Base-by-base conservation (phyloP, 2,113 vertebrate genomes). In the Brachionichthys hirsutus region DNA sequence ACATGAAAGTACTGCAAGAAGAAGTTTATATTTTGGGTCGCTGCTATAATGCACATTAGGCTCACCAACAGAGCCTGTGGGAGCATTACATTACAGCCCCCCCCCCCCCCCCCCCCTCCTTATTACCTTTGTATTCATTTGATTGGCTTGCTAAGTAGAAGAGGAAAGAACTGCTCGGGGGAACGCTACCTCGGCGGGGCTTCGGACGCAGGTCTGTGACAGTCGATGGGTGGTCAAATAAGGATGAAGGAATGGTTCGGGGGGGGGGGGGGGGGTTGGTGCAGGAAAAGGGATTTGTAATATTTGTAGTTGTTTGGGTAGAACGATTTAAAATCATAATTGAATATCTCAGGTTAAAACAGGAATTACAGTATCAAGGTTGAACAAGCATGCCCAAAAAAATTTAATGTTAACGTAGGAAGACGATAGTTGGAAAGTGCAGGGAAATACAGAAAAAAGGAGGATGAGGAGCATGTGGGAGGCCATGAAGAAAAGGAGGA, bases 161-260 rank as follows among this genome's bases (percentile, higher is more conserved):
- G 86, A 90, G 83, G 18, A 89, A 87, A 1, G 87, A 84, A 5
- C 76, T 75, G 48, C 85, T 89, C 65, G 89, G 78, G 73, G 80
- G 75, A 76, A 87, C 62, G 34, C 63, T 70, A 18, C 89, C 58
- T 76, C 82, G 77, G 73, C 80, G 85, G 80, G 89, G 75, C 78
- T 85, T 90, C 87, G 82, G 78, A 82, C 80, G 82, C 65, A 90
- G 81, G 71, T 92, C 90, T 93, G 88, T 69, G 70, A 64, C 4
- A 41, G 75, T 82, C 61, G 0, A 73, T 40, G 45, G 14, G 46
- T 6, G 41, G 45, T 15, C 1, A 7, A 59, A 20, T 47, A 0
- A 48, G 50, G 36, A 43, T 19, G 15, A 35, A 44, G 61, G 58
- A 34, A 38, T 13, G 15, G 47, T 56, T 55, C 19, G 17, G 47